phyloP scores from a whole-genome alignment of 2,113 vertebrate species.

The Rhodinocichla rosea region DNA sequence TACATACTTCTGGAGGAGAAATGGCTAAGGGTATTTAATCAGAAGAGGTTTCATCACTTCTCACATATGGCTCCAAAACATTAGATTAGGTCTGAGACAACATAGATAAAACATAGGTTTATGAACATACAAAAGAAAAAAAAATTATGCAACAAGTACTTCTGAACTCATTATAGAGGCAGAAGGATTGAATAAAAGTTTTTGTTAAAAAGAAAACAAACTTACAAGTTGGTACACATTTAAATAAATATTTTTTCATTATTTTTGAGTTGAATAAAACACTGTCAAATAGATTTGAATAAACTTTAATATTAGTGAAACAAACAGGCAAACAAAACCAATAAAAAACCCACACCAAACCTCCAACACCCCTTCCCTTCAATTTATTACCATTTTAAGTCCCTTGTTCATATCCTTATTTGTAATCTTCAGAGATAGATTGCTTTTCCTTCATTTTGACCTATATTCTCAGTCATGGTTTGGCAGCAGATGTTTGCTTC shows the following conservation, averaged over 20 bases:
- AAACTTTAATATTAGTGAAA: not conserved
- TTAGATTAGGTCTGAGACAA: not conserved
- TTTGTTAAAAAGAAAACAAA: not conserved
- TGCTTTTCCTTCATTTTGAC: not conserved
- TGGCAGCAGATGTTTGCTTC: not conserved
- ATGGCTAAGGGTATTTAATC: not conserved
- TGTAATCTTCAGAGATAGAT: not conserved
- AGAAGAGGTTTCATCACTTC: not conserved
- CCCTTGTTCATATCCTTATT: not conserved
- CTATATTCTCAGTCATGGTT: not conserved
- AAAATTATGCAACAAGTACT: not conserved
- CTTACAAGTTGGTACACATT: not conserved
- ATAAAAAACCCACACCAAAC: not conserved
- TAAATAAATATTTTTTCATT: not conserved
- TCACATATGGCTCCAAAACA: not conserved
- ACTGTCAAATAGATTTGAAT: not conserved
- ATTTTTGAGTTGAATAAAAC: not conserved
- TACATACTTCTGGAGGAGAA: not conserved
- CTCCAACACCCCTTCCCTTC: accelerated
- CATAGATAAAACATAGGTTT: not conserved
- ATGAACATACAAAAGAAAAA: not conserved
- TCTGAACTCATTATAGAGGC: not conserved
- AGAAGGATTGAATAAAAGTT: not conserved
- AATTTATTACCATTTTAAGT: not conserved
- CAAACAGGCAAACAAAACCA: not conserved